Evolutionary conservation across 2,113 vertebrate genomes (phyloP).

Genomic region (Gorsachius goisagi): DNA sequence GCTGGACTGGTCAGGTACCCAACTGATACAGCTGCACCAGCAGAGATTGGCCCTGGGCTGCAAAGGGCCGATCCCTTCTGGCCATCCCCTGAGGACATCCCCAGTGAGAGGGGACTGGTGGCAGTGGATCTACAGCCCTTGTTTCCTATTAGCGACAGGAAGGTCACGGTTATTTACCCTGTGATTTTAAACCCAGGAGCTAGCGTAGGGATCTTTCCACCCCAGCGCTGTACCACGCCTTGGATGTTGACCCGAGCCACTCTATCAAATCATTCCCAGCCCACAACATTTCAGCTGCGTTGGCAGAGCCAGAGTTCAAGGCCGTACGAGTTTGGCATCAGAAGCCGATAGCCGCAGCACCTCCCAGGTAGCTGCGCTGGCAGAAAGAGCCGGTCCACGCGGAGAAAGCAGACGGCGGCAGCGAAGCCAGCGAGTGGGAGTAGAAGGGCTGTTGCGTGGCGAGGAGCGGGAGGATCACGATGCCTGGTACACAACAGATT

Average conservation of each 20-base stretch:
- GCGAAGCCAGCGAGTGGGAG: neutral
- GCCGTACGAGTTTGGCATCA: neutral
- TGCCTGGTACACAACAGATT: neutral
- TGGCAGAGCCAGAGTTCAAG: conserved; percentile 26
- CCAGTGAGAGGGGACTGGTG: neutral
- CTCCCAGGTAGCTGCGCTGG: neutral
- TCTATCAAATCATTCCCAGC: neutral
- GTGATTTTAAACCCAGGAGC: neutral
- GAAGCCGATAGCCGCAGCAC: rapidly evolving
- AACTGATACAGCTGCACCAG: neutral
- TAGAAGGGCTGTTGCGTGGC: neutral
- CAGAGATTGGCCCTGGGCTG: neutral
- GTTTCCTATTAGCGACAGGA: neutral
- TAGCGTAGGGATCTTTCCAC: neutral
- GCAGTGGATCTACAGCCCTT: neutral
- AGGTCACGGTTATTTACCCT: neutral
- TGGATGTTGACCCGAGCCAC: neutral
- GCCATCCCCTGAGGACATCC: neutral
- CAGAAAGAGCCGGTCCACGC: neutral
- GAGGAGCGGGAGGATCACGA: neutral
- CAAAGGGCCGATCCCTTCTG: neutral
- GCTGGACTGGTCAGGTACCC: neutral
- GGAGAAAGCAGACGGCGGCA: neutral
- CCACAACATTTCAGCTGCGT: neutral
- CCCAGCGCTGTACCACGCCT: neutral